Evolutionary conservation across 2,113 vertebrate species (phyloP).

Genomic region (Cyphomyrus discorhynchus): DNA sequence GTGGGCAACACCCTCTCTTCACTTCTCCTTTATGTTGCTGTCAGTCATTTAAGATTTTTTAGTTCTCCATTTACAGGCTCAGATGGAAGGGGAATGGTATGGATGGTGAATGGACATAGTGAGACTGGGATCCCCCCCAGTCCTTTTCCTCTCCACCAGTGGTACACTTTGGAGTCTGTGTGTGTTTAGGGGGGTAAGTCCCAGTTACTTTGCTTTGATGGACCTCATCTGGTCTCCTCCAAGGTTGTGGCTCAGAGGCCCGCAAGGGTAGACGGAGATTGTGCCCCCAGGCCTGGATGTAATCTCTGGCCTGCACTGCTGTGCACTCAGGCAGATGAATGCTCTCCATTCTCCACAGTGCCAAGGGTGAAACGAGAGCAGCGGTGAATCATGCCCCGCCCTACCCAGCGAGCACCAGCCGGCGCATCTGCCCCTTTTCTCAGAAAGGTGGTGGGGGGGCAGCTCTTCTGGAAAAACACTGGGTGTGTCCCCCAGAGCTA

Average conservation of each 20-base stretch:
- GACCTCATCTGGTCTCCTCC: background rate
- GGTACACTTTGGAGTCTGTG: background rate
- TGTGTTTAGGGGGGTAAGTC: background rate
- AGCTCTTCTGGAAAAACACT: background rate
- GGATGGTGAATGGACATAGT: background rate
- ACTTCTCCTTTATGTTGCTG: background rate
- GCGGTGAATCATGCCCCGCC: background rate
- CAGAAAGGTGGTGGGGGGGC: background rate
- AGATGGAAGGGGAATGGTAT: background rate
- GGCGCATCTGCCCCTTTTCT: background rate
- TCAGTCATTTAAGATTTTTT: constrained; percentile 2
- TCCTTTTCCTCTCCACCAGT: background rate
- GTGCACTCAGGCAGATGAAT: background rate
- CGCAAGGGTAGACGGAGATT: background rate
- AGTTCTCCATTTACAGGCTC: background rate
- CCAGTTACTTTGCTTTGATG: background rate
- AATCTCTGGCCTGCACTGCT: background rate
- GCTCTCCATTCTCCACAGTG: background rate
- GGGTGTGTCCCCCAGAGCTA: background rate
- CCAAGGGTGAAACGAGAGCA: background rate
- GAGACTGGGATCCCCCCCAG: background rate
- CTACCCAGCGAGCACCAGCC: background rate
- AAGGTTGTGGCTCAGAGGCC: background rate
- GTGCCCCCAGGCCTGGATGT: background rate
- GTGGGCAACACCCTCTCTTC: background rate